Conservation (phyloP, 2,113 vertebrate genomes). For the Prinia subflava region DNA sequence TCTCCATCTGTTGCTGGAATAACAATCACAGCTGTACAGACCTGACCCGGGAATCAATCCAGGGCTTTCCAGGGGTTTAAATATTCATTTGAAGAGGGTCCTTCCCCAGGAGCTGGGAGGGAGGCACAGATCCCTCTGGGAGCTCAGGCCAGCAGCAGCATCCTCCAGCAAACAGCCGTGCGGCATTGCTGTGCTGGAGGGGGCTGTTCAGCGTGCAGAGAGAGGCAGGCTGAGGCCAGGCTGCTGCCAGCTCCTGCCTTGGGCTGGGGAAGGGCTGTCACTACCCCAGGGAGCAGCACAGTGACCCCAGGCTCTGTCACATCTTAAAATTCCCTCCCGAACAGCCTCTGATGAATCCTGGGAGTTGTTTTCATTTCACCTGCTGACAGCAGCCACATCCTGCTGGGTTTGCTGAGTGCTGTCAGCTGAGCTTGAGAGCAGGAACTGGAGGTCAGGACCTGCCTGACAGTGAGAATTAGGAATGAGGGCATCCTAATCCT, state of each 20-base stretch:
- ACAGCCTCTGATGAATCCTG: background rate
- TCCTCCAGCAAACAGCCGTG: background rate
- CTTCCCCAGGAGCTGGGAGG: background rate
- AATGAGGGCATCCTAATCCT: background rate
- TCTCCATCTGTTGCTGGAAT: background rate
- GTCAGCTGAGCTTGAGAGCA: background rate
- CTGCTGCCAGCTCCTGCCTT: background rate
- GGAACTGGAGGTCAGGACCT: background rate
- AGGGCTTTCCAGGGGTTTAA: background rate
- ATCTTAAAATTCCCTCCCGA: background rate
- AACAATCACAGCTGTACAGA: accelerated
- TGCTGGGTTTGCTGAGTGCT: background rate
- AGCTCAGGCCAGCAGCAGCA: background rate
- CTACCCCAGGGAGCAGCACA: background rate
- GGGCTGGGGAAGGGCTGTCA: background rate
- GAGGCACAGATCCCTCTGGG: background rate
- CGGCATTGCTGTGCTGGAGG: background rate
- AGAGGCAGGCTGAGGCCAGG: background rate
- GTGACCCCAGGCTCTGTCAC: background rate
- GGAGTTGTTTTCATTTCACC: background rate
- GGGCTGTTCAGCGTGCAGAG: accelerated
- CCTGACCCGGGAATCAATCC: accelerated
- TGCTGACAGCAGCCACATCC: background rate
- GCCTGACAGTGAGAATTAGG: background rate
- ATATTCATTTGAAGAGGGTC: background rate